A percentile compares a stretch with the other conserved stretches of the same genome.
Evolutionary conservation across 2,797 vertebrate species (phyloP).

Genomic region (Garrulus glandarius): DNA sequence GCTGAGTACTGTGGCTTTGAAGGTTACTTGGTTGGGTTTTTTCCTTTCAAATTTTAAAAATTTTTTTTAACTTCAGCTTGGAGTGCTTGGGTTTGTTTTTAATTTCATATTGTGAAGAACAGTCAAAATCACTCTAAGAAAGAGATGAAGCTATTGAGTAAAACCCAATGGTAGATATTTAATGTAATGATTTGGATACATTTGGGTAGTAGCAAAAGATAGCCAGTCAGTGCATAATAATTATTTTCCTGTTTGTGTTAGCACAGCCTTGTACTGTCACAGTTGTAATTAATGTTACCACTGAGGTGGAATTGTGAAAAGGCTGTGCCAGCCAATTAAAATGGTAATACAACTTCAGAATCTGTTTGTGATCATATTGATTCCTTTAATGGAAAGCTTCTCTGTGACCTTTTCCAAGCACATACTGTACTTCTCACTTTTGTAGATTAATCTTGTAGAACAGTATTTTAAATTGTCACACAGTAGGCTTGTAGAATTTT

Average conservation of each 20-base stretch:
- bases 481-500: neutral
- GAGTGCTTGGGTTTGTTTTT: neutral
- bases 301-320: neutral
- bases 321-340: conserved; percentile 27
- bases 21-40: neutral
- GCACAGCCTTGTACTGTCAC: neutral
- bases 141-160: neutral
- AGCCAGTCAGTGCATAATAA: neutral
- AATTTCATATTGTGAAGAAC: neutral
- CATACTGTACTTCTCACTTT: conserved; percentile 16
- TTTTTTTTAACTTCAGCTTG: neutral
- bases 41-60: fast-evolving
- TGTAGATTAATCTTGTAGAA: conserved; percentile 19
- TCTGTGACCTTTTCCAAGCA: conserved; percentile 12
- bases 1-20: neutral
- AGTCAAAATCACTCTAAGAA: neutral
- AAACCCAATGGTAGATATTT: neutral
- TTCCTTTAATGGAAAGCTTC: conserved; percentile 13
- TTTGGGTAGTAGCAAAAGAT: neutral
- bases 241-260: conserved; percentile 35
- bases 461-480: conserved; percentile 18
- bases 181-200: neutral
- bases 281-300: neutral
- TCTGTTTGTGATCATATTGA: conserved; percentile 12
- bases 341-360: neutral